These are phyloP conservation scores for Petaurus breviceps DNA, from an alignment of 2,113 vertebrate species.

Conservation along the genomic window DNA sequence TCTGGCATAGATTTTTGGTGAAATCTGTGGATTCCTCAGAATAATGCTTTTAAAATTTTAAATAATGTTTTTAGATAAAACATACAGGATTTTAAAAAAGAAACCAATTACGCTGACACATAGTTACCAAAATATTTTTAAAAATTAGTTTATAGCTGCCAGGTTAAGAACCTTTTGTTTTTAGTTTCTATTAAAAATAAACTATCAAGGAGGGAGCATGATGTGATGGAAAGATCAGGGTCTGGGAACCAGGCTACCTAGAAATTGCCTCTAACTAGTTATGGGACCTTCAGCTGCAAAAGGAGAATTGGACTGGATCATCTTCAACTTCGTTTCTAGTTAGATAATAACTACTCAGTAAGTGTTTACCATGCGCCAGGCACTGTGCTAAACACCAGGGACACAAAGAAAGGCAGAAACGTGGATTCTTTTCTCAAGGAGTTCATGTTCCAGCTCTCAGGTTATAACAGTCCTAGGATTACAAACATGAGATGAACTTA, in stretches of 20 bases:
- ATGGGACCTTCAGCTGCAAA: fast-evolving
- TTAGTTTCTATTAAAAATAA: background rate
- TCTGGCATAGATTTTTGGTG: background rate
- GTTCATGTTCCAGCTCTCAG: background rate
- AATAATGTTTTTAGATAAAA: background rate
- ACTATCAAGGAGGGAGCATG: fast-evolving
- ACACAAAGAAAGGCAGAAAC: background rate
- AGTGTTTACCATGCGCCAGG: background rate
- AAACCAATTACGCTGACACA: fast-evolving
- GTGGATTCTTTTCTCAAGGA: background rate
- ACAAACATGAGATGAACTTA: conserved; percentile 74
- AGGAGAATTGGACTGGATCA: background rate
- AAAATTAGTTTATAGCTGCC: background rate
- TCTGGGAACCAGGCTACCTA: background rate
- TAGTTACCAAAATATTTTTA: background rate
- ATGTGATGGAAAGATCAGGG: fast-evolving
- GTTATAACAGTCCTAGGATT: fast-evolving
- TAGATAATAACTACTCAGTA: background rate
- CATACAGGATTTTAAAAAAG: background rate
- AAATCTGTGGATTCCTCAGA: background rate
- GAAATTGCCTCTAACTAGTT: fast-evolving
- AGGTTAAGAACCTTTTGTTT: background rate
- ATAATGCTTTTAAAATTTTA: background rate
- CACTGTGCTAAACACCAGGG: background rate
- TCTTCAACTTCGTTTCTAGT: background rate